These are phyloP conservation scores for Brachypalpus laphriformis DNA, from an alignment of 2,888 invertebrate genomes.

Conservation along the genomic window DNA sequence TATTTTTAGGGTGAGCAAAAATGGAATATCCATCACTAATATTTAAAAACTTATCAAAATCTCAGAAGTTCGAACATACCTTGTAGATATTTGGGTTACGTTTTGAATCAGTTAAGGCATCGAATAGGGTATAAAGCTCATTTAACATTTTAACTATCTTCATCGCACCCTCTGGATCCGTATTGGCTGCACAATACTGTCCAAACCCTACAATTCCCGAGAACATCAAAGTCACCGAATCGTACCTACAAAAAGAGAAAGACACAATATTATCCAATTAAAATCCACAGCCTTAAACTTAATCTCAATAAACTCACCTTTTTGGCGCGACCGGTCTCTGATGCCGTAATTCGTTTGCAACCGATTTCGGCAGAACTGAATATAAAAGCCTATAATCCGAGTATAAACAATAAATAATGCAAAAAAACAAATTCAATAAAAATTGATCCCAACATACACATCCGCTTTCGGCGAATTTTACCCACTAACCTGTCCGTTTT, in stretches of 20 bases:
- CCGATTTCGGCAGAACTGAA: constrained; percentile 96
- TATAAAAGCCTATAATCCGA: constrained; percentile 89
- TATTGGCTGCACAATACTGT: constrained; percentile 94
- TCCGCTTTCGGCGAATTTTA: constrained; percentile 55
- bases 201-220: constrained; percentile 97
- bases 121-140: constrained; percentile 96
- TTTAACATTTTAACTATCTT: constrained; percentile 97
- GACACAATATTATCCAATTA: constrained; percentile 49
- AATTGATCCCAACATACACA: constrained; percentile 69
- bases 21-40: too few species aligned
- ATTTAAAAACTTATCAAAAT: too few species aligned
- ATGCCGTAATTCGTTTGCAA: constrained; percentile 97
- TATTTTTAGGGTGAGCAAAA: too few species aligned
- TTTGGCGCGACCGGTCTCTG: constrained; percentile 94
- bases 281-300: background rate
- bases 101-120: constrained; percentile 95
- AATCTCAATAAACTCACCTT: constrained; percentile 84
- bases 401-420: constrained; percentile 6
- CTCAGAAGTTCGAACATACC: too few species aligned
- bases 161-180: constrained; percentile 96
- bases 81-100: constrained; percentile 97
- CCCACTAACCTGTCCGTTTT: constrained; percentile 93
- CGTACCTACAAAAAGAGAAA: constrained; percentile 85
- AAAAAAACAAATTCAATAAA: constrained; percentile 69
- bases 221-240: constrained; percentile 95